Conservation (phyloP, 2,797 vertebrate species). For the Coregonus ussuriensis region DNA sequence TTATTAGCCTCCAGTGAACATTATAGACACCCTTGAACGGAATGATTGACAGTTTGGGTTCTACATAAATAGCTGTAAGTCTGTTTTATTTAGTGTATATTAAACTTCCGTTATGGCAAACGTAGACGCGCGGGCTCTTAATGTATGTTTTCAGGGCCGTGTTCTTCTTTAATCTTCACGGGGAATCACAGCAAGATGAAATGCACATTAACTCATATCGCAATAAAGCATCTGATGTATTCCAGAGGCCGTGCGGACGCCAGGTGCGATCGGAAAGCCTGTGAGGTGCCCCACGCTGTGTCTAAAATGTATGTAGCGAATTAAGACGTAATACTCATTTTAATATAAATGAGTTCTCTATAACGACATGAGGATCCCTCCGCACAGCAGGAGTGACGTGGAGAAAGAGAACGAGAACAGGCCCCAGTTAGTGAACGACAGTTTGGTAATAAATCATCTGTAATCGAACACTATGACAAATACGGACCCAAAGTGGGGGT, state of each 20-base stretch:
- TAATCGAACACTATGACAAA: conserved; percentile 80
- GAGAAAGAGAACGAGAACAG: conserved; percentile 46
- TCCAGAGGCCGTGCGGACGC: conserved; percentile 47
- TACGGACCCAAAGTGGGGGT: conserved; percentile 61
- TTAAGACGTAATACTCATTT: conserved; percentile 78
- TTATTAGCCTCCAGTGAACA: conserved; percentile 37
- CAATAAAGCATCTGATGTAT: conserved; percentile 71
- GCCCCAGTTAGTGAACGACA: conserved; percentile 73
- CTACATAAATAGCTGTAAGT: conserved; percentile 40
- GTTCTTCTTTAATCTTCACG: conserved; percentile 70
- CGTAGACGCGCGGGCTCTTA: conserved; percentile 36
- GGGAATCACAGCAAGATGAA: conserved; percentile 69
- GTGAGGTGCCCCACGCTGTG: conserved; percentile 65
- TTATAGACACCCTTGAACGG: conserved; percentile 40
- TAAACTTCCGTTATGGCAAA: conserved; percentile 30
- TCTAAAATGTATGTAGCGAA: conserved; percentile 77
- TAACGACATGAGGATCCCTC: conserved; percentile 73
- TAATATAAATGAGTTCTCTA: conserved; percentile 80
- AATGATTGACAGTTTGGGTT: conserved; percentile 53
- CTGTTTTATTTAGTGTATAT: conserved; percentile 53
- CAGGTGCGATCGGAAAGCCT: conserved; percentile 57
- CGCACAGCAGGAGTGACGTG: conserved; percentile 63
- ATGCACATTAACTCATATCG: conserved; percentile 65
- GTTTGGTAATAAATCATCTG: conserved; percentile 80
- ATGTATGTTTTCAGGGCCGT: conserved; percentile 52